Evolutionary conservation across 2,113 vertebrate genomes (phyloP), one percentile per base, ranked within the genome.

Genomic region (Sigmodon hispidus): DNA sequence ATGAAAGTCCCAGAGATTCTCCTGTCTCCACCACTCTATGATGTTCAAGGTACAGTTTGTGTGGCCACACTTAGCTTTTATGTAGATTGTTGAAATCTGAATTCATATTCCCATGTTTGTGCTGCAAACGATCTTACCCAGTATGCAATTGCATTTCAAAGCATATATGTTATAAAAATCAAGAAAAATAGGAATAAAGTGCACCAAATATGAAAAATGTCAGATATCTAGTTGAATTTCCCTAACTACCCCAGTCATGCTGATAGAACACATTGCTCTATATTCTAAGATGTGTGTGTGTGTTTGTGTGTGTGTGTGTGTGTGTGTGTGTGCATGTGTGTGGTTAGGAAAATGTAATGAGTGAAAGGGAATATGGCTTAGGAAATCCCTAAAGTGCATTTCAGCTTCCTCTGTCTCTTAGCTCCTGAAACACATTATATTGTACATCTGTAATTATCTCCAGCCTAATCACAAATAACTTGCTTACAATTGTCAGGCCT

Each of bases 241-340:
- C 22, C 26, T 16, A 76, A 73, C n/a, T 34, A 57, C 52, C 36
- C 61, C 72, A 36, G 16, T 93, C 50, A 45, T 88, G 43, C 94
- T 98, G 93, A 83, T 96, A 67, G 77, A 48, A 73, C 80, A 63
- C 57, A 26, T 86, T 73, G 10, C 5, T 96, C 65, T 96, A 22
- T 92, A 57, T 91, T 92, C 31, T 21, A 29, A 36, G 4, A 85
- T 55, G 31, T n/a, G 21, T 79, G 19, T 55, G 16, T n/a, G n/a
- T n/a, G n/a, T n/a, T n/a, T n/a, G n/a, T 73, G 19, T 73, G 5
- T 69, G 65, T 72, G 17, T 61, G 19, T 34, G 21, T 92, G 36
- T 57, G 36, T 57, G 79, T 59, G 36, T 81, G 52, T 40, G 8
- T 59, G 26, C 34, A 7, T 77, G 45, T 34, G 48, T 50, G 48